Evolutionary conservation across 2,888 invertebrate species (phyloP).

Genomic region (Caenorhabditis sulstoni): DNA sequence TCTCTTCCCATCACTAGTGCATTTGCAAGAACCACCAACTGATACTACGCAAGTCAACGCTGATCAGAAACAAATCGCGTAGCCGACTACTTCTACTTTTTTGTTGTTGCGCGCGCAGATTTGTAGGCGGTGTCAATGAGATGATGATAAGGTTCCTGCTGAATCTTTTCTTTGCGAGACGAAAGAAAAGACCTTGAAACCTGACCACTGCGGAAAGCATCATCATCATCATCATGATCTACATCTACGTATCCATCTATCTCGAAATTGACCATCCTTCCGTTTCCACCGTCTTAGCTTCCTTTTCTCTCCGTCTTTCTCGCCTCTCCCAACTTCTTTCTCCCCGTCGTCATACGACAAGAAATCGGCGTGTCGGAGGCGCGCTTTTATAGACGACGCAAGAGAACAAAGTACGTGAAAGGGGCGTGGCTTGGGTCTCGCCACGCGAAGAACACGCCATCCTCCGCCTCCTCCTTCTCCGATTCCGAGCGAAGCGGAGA

Average conservation of each 20-base stretch:
- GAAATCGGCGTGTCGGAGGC: constrained; percentile 12
- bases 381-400: constrained; percentile 29
- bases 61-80: background rate
- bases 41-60: no score
- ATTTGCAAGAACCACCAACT: background rate
- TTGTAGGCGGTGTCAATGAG: no score
- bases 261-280: no score
- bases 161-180: no score
- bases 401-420: constrained; percentile 28
- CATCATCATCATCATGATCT: no score
- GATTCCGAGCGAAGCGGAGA: background rate
- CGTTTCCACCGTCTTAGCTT: background rate
- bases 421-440: constrained; percentile 17
- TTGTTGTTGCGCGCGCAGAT: no score
- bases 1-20: background rate
- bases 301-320: no score
- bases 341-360: constrained; percentile 55
- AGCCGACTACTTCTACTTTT: no score
- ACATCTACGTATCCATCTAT: no score
- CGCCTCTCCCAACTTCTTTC: background rate
- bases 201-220: no score
- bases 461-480: background rate
- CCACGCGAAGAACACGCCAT: constrained; percentile 40
- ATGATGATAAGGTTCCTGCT: no score
- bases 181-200: no score